Base-by-base conservation (phyloP, 2,888 invertebrate species). In the Limulus polyphemus region DNA sequence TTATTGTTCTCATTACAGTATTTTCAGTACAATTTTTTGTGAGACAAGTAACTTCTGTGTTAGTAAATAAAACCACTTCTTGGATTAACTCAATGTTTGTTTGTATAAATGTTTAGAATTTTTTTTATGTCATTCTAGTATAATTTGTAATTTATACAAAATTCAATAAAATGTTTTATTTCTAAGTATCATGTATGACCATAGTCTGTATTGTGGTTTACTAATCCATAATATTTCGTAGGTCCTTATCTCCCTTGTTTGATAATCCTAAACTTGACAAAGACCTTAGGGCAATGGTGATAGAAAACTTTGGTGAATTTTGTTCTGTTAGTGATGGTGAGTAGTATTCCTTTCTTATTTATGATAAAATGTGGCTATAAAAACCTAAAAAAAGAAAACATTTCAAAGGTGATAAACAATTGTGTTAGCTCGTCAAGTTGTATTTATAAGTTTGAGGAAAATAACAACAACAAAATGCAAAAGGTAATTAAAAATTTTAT, bases 251-350 rank as follows among this genome's bases (percentile, higher is more conserved):
- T 71, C 90, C 90, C 10, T 77, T 93, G 62, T 90, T 93, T 78
- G 91, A 91, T 74, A 90, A 89, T 74, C 85, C 86, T 5, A 90
- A 90, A 74, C 77, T 92, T 69, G 93, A 93, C 76, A 81, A 85
- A 69, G 92, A 92, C 75, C 77, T 93, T 68, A 79, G 89, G 65
- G 82, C 83, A 65, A 85, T 92, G 77, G 88, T 97, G 52, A 83
- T 88, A 68, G 91, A 92, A 73, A 90, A 88, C 52, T 97, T 97
- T 75, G 85, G 87, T 72, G 94, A 95, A 77, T 95, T 95, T 77
- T 90, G 88, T 74, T 79, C 81, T 32, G 77, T 79, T 61, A 70
- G 77, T 55, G 83, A 83, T 73, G 81, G 81, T 80, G 76, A 63
- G 47, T 46, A 47, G 10, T 47, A n/a, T 56, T 46, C 47, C 46